phyloP scores from a whole-genome alignment of 2,113 vertebrate genomes.

The Peromyscus polionotus region DNA sequence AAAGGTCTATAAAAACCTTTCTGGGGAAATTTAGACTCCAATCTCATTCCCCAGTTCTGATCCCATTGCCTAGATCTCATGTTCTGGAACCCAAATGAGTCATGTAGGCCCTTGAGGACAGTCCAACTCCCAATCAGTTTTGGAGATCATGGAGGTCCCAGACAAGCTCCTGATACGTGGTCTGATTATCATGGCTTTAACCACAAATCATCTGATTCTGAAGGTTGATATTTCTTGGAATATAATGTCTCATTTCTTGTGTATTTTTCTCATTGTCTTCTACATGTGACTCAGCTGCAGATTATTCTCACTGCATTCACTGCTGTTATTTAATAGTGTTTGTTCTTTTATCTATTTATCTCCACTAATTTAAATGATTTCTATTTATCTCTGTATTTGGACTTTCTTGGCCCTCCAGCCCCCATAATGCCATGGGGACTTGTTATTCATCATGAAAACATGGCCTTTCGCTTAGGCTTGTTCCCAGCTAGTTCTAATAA shows the following conservation, averaged over 20 bases:
- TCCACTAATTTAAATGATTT: not conserved
- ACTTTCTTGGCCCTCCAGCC: not conserved
- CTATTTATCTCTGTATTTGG: not conserved
- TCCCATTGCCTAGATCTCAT: not conserved
- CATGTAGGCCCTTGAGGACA: not conserved
- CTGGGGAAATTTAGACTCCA: not conserved
- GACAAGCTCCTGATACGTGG: not conserved
- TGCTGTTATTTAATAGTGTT: not conserved
- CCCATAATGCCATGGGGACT: not conserved
- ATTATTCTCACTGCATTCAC: not conserved
- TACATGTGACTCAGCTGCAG: not conserved
- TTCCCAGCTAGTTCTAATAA: not conserved
- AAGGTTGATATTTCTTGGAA: not conserved
- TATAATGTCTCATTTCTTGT: not conserved
- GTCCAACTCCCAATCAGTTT: not conserved
- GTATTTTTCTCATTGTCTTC: not conserved
- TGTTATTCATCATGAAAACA: not conserved
- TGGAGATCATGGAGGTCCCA: not conserved
- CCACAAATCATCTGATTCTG: not conserved
- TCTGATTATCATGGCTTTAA: slow-evolving; percentile 19
- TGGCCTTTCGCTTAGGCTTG: not conserved
- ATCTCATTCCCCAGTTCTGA: not conserved
- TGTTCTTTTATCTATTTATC: not conserved
- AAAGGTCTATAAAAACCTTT: not conserved
- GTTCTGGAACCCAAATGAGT: not conserved